These are phyloP conservation scores for Cynaeus angustus DNA, from an alignment of 2,888 invertebrate genomes.

Conservation along the genomic window DNA sequence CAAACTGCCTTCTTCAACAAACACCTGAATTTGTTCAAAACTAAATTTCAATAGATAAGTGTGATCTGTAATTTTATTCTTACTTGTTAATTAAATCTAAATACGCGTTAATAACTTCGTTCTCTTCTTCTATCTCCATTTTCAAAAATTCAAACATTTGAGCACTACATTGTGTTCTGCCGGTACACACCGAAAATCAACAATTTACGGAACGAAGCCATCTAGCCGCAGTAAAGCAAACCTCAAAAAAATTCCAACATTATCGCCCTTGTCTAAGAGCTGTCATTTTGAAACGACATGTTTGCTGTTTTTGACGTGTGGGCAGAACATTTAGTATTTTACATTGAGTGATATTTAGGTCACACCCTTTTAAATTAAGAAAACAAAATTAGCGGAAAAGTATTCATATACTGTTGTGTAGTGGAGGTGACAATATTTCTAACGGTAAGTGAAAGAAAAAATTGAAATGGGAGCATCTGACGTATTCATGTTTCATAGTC, in stretches of 20 bases:
- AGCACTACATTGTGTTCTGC: too few species aligned
- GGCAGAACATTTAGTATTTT: slow-evolving; percentile 61
- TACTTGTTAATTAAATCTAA: neutral
- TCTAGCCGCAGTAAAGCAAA: neutral
- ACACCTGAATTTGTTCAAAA: slow-evolving; percentile 11
- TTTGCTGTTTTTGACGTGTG: slow-evolving; percentile 67
- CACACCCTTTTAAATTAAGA: slow-evolving; percentile 56
- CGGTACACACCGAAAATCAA: too few species aligned
- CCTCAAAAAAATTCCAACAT: neutral
- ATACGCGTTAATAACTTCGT: neutral
- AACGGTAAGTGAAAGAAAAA: slow-evolving; percentile 5
- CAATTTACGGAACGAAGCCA: too few species aligned
- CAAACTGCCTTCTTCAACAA: neutral
- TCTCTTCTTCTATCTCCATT: neutral
- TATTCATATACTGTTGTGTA: slow-evolving; percentile 7
- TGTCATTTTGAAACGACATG: slow-evolving; percentile 63
- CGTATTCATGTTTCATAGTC: slow-evolving; percentile 28
- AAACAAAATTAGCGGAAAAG: slow-evolving; percentile 20
- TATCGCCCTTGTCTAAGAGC: slow-evolving; percentile 10
- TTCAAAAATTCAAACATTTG: neutral
- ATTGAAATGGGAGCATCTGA: slow-evolving; percentile 13
- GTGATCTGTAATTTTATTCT: neutral
- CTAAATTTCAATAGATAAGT: slow-evolving; percentile 21
- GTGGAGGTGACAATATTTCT: neutral
- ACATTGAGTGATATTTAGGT: slow-evolving; percentile 62